These are phyloP conservation scores for Lutjanus erythropterus DNA, from an alignment of 2,113 vertebrate genomes.

Conservation along the genomic window DNA sequence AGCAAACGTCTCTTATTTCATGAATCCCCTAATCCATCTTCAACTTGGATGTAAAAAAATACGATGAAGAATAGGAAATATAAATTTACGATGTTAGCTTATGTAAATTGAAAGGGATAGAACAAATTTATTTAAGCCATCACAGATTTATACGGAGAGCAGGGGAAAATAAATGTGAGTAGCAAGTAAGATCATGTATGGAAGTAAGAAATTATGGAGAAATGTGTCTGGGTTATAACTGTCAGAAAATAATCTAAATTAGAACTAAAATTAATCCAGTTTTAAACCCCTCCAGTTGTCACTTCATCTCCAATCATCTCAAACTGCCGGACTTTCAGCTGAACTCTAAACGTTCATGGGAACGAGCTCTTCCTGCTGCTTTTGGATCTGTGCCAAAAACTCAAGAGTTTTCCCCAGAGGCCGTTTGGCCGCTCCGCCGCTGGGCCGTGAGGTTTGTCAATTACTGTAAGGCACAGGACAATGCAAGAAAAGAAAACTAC, in stretches of 20 bases:
- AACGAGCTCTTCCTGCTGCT: conserved; percentile 57
- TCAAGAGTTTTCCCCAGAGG: conserved; percentile 51
- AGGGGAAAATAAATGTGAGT: not conserved
- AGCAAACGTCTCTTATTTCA: not conserved
- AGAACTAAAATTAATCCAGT: not conserved
- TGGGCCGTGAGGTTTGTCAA: conserved; percentile 13
- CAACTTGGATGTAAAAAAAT: not conserved
- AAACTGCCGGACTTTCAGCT: not conserved
- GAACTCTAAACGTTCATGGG: conserved; percentile 56
- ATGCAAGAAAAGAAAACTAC: not conserved
- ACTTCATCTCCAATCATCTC: not conserved
- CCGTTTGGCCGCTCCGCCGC: not conserved
- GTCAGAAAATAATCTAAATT: not conserved
- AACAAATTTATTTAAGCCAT: not conserved
- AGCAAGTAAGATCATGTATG: not conserved
- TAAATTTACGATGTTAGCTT: not conserved
- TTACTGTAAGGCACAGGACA: conserved; percentile 2
- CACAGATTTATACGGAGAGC: not conserved
- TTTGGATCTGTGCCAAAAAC: conserved; percentile 56
- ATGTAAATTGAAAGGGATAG: too few species aligned
- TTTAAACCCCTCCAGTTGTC: conserved; percentile 1
- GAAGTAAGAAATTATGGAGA: not conserved
- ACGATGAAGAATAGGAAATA: not conserved
- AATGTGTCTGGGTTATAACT: not conserved
- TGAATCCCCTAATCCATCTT: not conserved